A percentile compares a stretch with the other conserved stretches of the same genome.
Evolutionary conservation across 1,140 invertebrate genomes (phyloP).

Genomic region (Bilobella aurantiaca): DNA sequence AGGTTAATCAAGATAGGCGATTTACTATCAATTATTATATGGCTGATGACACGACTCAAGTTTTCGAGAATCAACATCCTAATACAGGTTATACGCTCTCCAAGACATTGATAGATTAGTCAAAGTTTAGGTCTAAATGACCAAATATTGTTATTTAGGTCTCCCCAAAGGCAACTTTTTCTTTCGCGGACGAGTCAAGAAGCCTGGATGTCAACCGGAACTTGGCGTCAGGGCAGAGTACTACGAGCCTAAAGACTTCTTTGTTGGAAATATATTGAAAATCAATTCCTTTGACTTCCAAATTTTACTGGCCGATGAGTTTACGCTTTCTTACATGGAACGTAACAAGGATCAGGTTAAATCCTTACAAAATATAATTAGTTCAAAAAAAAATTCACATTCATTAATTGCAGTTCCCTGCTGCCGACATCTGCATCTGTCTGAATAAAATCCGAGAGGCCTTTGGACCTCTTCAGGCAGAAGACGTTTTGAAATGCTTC

Average conservation of each 20-base stretch:
- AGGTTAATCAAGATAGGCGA: slow-evolving; percentile 52
- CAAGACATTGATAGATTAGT: background rate
- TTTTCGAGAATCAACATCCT: slow-evolving; percentile 60
- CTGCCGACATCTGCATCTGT: slow-evolving; percentile 22
- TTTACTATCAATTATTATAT: slow-evolving; percentile 75
- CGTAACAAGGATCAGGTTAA: slow-evolving; percentile 58
- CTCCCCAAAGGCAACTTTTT: slow-evolving; percentile 54
- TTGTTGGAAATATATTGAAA: slow-evolving; percentile 61
- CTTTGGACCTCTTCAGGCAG: slow-evolving; percentile 26
- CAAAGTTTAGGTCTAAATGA: background rate
- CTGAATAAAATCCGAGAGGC: slow-evolving; percentile 29
- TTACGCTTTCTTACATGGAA: slow-evolving; percentile 78
- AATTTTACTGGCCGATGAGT: slow-evolving; percentile 70
- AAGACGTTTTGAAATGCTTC: slow-evolving; percentile 30
- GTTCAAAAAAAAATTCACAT: no score
- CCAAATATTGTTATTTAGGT: slow-evolving; percentile 14
- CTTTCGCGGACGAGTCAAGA: slow-evolving; percentile 53
- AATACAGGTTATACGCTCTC: slow-evolving; percentile 60
- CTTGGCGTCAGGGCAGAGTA: slow-evolving; percentile 56
- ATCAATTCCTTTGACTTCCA: slow-evolving; percentile 67
- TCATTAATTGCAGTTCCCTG: slow-evolving; percentile 31
- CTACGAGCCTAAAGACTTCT: slow-evolving; percentile 66
- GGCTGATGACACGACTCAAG: slow-evolving; percentile 68
- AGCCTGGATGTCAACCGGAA: slow-evolving; percentile 58
- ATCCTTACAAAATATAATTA: background rate